phyloP scores from a whole-genome alignment of 2,113 vertebrate genomes.

The Podilymbus podiceps region DNA sequence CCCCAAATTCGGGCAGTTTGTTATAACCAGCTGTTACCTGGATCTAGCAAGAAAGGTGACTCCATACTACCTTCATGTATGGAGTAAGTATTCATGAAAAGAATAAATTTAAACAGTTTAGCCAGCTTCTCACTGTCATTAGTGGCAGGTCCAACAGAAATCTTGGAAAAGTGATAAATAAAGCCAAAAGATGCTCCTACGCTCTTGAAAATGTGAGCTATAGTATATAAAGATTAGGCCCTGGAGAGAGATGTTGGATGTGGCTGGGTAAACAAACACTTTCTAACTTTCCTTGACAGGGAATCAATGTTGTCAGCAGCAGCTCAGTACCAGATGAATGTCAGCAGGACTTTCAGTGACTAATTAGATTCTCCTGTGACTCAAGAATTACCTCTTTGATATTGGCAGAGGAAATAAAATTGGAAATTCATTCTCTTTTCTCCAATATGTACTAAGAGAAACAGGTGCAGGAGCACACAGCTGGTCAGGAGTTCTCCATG shows the following conservation, averaged over 20 bases:
- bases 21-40: not conserved
- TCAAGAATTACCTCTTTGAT: not conserved
- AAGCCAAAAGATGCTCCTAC: not conserved
- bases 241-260: not conserved
- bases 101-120: not conserved
- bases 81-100: not conserved
- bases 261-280: conserved; percentile 10
- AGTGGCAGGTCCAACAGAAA: not conserved
- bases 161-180: not conserved
- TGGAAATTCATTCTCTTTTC: not conserved
- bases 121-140: not conserved
- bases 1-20: not conserved
- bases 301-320: not conserved
- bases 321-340: not conserved
- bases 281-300: not conserved
- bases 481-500: not conserved
- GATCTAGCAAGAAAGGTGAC: not conserved
- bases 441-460: not conserved
- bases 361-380: not conserved
- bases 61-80: not conserved
- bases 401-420: not conserved
- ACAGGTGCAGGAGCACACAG: not conserved
- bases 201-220: not conserved
- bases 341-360: not conserved
- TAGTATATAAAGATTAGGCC: not conserved